A percentile compares a stretch with the other conserved stretches of the same genome.
phyloP scores from a whole-genome alignment of 2,888 invertebrate genomes.

The Aleiodes alternator region DNA sequence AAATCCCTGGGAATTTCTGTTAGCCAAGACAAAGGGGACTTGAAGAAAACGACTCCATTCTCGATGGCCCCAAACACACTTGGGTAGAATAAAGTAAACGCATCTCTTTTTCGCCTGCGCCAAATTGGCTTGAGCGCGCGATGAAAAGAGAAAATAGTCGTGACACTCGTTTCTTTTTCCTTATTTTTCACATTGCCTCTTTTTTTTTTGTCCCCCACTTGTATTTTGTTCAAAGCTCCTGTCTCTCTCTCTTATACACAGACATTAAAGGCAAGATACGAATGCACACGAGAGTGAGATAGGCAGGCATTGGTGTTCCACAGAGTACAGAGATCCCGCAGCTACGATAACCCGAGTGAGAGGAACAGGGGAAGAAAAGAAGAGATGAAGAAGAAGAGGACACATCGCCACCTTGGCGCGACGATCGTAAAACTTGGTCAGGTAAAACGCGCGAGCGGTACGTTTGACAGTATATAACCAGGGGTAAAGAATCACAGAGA shows the following conservation, averaged over 20 bases:
- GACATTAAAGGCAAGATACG: constrained; percentile 13
- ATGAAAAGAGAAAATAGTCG: constrained; percentile 30
- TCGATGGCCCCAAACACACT: constrained; percentile 7
- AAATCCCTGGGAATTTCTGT: constrained; percentile 24
- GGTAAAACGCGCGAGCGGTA: constrained; percentile 70
- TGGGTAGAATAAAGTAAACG: constrained; percentile 42
- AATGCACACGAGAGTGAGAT: constrained; percentile 22
- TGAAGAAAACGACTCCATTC: constrained; percentile 46
- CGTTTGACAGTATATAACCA: constrained; percentile 63
- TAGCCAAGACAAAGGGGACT: constrained; percentile 12
- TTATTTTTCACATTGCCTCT: neutral
- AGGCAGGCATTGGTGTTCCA: constrained; percentile 54
- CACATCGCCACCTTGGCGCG: constrained; percentile 75
- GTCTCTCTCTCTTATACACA: constrained; percentile 4
- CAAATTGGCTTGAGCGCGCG: constrained; percentile 26
- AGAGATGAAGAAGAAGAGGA: constrained; percentile 58
- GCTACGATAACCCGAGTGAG: constrained; percentile 67
- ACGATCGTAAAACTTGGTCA: constrained; percentile 75
- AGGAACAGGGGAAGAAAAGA: neutral
- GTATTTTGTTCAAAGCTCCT: neutral
- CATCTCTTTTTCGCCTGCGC: constrained; percentile 34
- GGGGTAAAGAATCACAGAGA: constrained; percentile 45
- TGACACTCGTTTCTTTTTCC: constrained; percentile 13
- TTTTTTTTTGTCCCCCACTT: neutral
- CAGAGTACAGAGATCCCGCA: constrained; percentile 68